Evolutionary conservation across 37 sponge, comb jelly and placozoan species (phyloP), one percentile per base, ranked within the genome.

Genomic region (Dysidea cf. avara): DNA sequence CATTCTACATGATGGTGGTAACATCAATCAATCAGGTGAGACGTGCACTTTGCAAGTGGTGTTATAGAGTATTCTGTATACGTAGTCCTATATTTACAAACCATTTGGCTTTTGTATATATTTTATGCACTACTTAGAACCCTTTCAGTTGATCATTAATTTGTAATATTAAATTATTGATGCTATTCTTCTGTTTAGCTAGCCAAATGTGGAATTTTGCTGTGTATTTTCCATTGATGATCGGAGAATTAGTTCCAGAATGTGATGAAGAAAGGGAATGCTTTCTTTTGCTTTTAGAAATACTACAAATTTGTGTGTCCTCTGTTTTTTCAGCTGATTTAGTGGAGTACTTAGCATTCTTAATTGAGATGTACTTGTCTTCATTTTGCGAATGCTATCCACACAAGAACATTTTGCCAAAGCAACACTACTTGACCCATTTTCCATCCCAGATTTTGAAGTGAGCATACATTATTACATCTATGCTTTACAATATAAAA

Each of bases 371-470:
- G 17, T 69, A 78, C 32, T 69, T 57, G 51, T 25, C 29, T 7
- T 22, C 39, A 3, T 78, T 78, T 28, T 4, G 2, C 14, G 3
- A 20, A 13, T 77, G 78, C 30, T 77, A 77, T 43, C 78, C 78
- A 6, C 39, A 28, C n/a, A 28, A 53, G 7, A 25, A 22, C 13
- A n/a, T 60, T 9, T 43, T 35, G 1, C 76, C 76, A 25, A 75
- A 63, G 34, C 48, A 33, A 33, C 78, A 77, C 57, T 66, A 77
- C 68, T 53, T 65, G 67, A 67, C 66, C 1, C 78, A 77, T 29
- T 77, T 77, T 55, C 78, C 78, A 21, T 25, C 26, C 3, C 57
- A 36, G 11, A 24, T 65, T 1, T 20, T 65, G 20, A 51, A 34
- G 78, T 77, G 31, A 64, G 68, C 9, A 43, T 43, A 9, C 9